These are phyloP conservation scores for Pogonus chalceus DNA, from an alignment of 1,140 invertebrate genomes.

Conservation along the genomic window DNA sequence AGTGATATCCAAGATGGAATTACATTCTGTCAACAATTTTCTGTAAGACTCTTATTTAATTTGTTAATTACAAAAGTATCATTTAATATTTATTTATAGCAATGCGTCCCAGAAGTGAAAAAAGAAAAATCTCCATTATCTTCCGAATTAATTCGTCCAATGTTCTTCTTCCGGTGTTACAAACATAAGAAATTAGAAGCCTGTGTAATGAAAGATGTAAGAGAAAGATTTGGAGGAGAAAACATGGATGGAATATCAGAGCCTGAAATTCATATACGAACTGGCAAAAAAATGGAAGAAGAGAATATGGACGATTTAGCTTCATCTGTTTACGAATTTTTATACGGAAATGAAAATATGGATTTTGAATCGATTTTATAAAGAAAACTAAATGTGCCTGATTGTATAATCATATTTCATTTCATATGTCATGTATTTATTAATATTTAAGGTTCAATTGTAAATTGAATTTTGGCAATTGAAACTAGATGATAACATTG, in stretches of 20 bases:
- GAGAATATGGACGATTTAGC: constrained; percentile 43
- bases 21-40: constrained; percentile 53
- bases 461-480: constrained; percentile 28
- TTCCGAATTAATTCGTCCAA: constrained; percentile 48
- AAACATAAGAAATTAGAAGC: constrained; percentile 60
- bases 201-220: constrained; percentile 56
- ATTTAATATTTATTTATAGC: constrained; percentile 30
- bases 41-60: constrained; percentile 35
- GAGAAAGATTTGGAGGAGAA: constrained; percentile 44
- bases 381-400: constrained; percentile 10
- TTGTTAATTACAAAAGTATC: background rate
- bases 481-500: constrained; percentile 15
- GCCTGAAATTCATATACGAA: constrained; percentile 43
- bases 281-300: constrained; percentile 26
- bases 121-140: constrained; percentile 47
- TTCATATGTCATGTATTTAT: constrained; percentile 11
- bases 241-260: constrained; percentile 43
- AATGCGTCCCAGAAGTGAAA: constrained; percentile 54
- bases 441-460: constrained; percentile 9
- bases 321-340: constrained; percentile 44
- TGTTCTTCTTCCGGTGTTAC: constrained; percentile 60
- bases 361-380: constrained; percentile 43
- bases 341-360: constrained; percentile 39
- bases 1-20: constrained; percentile 51
- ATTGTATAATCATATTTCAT: constrained; percentile 5